phyloP scores from a whole-genome alignment of 2,888 invertebrate species.

The Taphrorychus bicolor region DNA sequence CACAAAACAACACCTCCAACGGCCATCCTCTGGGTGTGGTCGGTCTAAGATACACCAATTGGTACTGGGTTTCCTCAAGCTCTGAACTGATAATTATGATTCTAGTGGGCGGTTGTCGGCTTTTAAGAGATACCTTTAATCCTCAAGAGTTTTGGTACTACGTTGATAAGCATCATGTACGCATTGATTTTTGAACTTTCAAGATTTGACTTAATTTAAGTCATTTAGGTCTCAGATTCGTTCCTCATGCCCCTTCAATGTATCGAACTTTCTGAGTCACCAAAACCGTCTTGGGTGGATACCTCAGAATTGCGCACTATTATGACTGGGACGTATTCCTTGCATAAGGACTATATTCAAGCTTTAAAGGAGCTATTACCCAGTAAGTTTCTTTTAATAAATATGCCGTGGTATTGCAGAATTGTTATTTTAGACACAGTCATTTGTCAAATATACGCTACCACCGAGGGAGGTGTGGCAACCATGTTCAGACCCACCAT shows the following conservation, averaged over 20 bases:
- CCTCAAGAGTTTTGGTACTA: conserved; percentile 2
- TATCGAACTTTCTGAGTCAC: not conserved
- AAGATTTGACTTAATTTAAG: not conserved
- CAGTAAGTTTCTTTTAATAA: not conserved
- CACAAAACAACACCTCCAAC: too few species aligned
- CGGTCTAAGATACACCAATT: conserved; percentile 10
- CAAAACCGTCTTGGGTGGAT: not conserved
- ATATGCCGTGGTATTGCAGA: not conserved
- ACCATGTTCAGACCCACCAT: not conserved
- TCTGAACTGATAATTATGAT: conserved; percentile 4
- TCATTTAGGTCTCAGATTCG: not conserved
- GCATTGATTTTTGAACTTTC: conserved; percentile 1
- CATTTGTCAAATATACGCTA: not conserved
- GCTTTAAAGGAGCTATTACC: not conserved
- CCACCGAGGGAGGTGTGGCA: not conserved
- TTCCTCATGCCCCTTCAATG: not conserved
- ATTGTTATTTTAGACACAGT: not conserved
- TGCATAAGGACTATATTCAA: not conserved
- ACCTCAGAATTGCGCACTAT: not conserved
- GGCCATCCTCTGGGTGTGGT: not conserved
- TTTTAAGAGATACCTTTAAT: conserved; percentile 1
- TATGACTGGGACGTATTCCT: not conserved
- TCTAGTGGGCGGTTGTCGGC: conserved; percentile 10
- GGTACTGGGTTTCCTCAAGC: conserved; percentile 19
- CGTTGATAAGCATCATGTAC: conserved; percentile 15